phyloP scores from a whole-genome alignment of 2,113 vertebrate genomes.

The Neodontobutis hainanensis region DNA sequence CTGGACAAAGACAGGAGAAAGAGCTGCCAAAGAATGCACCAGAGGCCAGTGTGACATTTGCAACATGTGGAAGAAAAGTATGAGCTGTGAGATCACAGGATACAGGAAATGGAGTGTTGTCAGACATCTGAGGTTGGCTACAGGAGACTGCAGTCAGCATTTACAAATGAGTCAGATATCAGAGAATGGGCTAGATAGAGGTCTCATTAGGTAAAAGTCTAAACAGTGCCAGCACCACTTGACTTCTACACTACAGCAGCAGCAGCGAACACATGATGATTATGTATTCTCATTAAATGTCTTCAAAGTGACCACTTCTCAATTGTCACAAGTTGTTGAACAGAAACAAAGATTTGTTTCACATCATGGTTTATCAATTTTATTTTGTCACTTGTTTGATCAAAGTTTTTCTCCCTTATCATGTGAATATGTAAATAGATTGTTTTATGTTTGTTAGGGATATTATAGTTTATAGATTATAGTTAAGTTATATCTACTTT shows the following conservation, averaged over 20 bases:
- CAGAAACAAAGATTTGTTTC: background rate
- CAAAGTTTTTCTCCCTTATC: too few relatives aligned
- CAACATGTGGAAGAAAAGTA: constrained; percentile 15
- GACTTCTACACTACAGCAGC: too few relatives aligned
- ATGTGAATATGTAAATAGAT: too few relatives aligned
- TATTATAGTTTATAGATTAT: too few relatives aligned
- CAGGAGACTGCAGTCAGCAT: constrained; percentile 16
- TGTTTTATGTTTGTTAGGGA: too few relatives aligned
- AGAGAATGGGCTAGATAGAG: background rate
- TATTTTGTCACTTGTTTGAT: background rate
- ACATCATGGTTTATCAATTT: background rate
- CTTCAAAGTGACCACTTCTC: background rate
- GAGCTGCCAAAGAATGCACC: constrained; percentile 16
- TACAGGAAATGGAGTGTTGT: constrained; percentile 39
- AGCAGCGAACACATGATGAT: too few relatives aligned
- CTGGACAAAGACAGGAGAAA: background rate
- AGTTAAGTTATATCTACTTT: too few relatives aligned
- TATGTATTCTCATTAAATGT: background rate
- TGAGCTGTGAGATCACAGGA: constrained; percentile 27
- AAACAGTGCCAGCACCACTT: too few relatives aligned
- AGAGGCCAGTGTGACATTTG: constrained; percentile 16
- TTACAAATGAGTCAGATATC: constrained; percentile 20
- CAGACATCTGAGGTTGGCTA: constrained; percentile 26
- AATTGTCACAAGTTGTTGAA: background rate
- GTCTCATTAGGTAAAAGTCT: too few relatives aligned